phyloP scores from a whole-genome alignment of 2,113 vertebrate genomes.

The Phaethornis superciliosus region DNA sequence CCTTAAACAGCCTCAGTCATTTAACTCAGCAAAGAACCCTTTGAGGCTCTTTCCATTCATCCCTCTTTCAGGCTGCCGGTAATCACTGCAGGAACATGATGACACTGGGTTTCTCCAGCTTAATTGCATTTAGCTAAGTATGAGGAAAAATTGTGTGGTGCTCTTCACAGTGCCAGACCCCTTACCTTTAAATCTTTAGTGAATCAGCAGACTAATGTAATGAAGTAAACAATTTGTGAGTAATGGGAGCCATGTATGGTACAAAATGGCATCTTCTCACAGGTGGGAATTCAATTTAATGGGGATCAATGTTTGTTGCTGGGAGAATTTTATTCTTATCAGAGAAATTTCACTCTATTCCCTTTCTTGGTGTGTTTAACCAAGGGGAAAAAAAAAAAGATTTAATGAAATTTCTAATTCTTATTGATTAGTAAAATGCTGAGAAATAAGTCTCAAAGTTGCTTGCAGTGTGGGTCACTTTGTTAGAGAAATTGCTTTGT shows the following conservation, averaged over 20 bases:
- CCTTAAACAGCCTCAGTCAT: not conserved
- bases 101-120: not conserved
- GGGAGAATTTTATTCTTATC: not conserved
- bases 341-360: not conserved
- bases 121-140: not conserved
- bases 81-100: not conserved
- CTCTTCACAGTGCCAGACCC: not conserved
- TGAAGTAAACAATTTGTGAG: conserved; percentile 1
- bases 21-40: not conserved
- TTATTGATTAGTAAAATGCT: not conserved
- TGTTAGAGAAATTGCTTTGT: not conserved
- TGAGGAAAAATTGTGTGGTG: not conserved
- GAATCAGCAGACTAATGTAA: conserved; percentile 13
- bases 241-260: not conserved
- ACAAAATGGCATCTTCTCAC: not conserved
- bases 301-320: not conserved
- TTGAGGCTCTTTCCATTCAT: not conserved
- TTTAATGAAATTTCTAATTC: not conserved
- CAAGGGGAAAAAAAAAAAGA: not conserved
- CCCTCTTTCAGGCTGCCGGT: not conserved
- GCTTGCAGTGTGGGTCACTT: not conserved
- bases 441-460: not conserved
- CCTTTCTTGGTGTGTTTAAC: not conserved
- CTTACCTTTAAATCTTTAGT: conserved; percentile 22
- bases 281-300: not conserved